These are phyloP conservation scores for Pristionchus japonicus DNA, from an alignment of 2,888 invertebrate genomes.

Conservation along the genomic window DNA sequence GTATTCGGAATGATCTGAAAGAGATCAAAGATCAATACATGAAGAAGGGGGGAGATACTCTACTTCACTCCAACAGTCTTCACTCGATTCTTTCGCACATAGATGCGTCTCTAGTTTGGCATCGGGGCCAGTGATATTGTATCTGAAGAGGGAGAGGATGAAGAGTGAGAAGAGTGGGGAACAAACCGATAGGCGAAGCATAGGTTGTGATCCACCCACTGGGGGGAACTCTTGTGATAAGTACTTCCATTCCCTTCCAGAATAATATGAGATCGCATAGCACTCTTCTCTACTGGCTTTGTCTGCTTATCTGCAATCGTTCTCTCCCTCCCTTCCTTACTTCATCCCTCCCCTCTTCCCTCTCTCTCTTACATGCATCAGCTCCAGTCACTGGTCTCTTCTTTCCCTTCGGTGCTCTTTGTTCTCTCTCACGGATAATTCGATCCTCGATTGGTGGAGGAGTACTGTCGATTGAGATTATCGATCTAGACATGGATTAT, in stretches of 20 bases:
- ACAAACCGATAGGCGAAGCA: conserved; percentile 70
- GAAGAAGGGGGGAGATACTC: neutral
- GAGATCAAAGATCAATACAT: conserved; percentile 22
- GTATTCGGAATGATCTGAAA: conserved; percentile 50
- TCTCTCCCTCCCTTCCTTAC: too few species aligned
- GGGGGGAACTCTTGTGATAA: conserved; percentile 65
- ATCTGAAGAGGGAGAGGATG: conserved; percentile 49
- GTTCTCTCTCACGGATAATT: neutral
- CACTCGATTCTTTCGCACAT: conserved; percentile 63
- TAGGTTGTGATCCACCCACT: conserved; percentile 67
- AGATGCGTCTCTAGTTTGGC: conserved; percentile 67
- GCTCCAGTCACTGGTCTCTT: neutral
- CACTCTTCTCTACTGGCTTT: conserved; percentile 37
- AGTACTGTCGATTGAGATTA: neutral
- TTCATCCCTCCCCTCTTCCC: neutral
- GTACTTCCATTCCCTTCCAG: conserved; percentile 48
- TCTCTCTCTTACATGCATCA: neutral
- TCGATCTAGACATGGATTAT: neutral
- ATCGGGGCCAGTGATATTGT: conserved; percentile 66
- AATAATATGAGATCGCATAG: conserved; percentile 10
- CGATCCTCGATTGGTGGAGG: conserved; percentile 14
- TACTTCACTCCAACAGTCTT: conserved; percentile 59
- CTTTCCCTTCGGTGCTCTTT: conserved; percentile 36
- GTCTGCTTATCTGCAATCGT: neutral
- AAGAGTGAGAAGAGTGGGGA: neutral